Evolutionary conservation across 2,888 invertebrate species (phyloP).

Genomic region (Dicyrtoma fusca): DNA sequence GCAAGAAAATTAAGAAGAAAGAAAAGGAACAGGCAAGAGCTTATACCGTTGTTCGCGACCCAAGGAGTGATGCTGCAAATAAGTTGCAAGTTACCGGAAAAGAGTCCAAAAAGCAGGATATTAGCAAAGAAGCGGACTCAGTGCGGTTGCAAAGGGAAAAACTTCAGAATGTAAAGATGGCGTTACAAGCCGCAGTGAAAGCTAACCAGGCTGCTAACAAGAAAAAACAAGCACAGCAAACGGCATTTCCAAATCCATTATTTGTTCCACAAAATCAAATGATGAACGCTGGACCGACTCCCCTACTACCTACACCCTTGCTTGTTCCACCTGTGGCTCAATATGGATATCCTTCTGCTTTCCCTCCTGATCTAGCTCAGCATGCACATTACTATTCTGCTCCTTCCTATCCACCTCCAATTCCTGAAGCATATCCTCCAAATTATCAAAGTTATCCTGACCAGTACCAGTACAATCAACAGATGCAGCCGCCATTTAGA

Average conservation of each 20-base stretch:
- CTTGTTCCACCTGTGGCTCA: no score
- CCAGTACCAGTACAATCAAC: not conserved
- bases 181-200: not conserved
- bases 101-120: no score
- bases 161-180: conserved; percentile 1
- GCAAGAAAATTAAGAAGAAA: not conserved
- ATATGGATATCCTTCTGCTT: no score
- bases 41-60: not conserved
- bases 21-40: conserved; percentile 9
- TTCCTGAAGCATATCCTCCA: not conserved
- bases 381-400: no score
- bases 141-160: not conserved
- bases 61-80: no score
- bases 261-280: no score
- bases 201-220: not conserved
- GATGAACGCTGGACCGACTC: no score
- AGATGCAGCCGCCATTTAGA: not conserved
- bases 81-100: no score
- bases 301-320: not conserved
- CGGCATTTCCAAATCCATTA: conserved; percentile 21
- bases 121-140: no score
- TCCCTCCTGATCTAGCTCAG: no score
- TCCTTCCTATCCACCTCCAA: no score
- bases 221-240: not conserved
- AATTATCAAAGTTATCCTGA: not conserved